Evolutionary conservation across 1,140 invertebrate genomes (phyloP).

Genomic region (Drosophila pruinosa): DNA sequence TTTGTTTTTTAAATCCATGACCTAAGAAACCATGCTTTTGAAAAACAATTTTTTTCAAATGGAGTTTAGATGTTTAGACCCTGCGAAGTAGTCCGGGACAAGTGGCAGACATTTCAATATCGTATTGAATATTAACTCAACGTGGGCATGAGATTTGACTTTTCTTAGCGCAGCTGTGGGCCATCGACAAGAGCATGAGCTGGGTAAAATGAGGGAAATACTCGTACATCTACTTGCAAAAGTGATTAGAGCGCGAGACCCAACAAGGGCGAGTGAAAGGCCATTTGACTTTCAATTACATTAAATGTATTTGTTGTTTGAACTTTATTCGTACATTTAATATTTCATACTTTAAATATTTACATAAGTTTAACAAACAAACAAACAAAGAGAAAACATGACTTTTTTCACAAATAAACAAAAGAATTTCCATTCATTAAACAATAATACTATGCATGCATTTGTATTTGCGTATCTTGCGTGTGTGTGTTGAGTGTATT

Average conservation of each 20-base stretch:
- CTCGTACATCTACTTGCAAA: neutral
- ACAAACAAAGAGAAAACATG: slow-evolving; percentile 79
- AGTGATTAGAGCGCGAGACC: neutral
- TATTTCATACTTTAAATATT: slow-evolving; percentile 82
- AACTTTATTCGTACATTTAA: slow-evolving; percentile 82
- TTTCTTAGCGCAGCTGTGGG: neutral
- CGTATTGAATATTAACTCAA: neutral
- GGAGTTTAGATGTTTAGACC: no score
- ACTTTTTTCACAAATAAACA: slow-evolving; percentile 80
- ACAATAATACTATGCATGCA: slow-evolving; percentile 81
- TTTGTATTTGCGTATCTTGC: slow-evolving; percentile 47
- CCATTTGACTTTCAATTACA: slow-evolving; percentile 57
- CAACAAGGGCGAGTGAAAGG: no score
- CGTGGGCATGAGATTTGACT: neutral
- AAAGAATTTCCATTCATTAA: slow-evolving; percentile 80
- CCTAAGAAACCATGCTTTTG: no score
- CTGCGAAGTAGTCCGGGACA: no score
- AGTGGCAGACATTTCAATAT: no score
- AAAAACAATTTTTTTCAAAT: no score
- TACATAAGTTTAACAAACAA: slow-evolving; percentile 82
- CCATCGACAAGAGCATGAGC: neutral
- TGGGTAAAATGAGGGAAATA: neutral
- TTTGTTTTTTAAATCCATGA: no score
- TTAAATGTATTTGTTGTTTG: slow-evolving; percentile 81
- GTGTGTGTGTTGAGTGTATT: slow-evolving; percentile 24